These are phyloP conservation scores for Synanthedon andrenaeformis DNA, from an alignment of 2,888 invertebrate genomes.

Conservation along the genomic window DNA sequence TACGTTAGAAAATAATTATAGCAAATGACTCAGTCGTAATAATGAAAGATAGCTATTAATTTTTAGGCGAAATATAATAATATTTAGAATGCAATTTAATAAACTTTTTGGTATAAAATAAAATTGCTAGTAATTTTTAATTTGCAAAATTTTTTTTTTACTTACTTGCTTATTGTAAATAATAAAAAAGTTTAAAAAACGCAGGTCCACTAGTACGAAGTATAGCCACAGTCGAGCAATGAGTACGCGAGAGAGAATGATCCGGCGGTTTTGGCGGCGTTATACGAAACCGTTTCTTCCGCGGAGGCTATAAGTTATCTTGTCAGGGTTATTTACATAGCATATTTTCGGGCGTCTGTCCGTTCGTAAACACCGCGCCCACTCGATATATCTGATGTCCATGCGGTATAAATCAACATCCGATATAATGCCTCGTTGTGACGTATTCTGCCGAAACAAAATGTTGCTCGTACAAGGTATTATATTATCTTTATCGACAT, in stretches of 20 bases:
- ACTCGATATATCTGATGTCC: slow-evolving; percentile 16
- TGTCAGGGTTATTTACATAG: slow-evolving; percentile 29
- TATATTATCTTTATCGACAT: too few relatives aligned
- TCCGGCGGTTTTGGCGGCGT: not conserved
- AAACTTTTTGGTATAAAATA: too few relatives aligned
- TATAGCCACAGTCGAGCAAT: not conserved
- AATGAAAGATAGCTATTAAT: too few relatives aligned
- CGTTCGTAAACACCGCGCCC: slow-evolving; percentile 16
- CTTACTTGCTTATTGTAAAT: too few relatives aligned
- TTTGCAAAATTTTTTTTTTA: too few relatives aligned
- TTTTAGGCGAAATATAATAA: too few relatives aligned
- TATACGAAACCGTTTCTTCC: not conserved
- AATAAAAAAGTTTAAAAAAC: too few relatives aligned
- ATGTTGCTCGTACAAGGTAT: too few relatives aligned
- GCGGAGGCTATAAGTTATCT: slow-evolving; percentile 15
- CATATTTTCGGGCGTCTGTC: slow-evolving; percentile 24
- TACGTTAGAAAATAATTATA: too few relatives aligned
- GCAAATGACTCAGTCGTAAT: too few relatives aligned
- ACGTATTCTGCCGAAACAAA: slow-evolving; percentile 1
- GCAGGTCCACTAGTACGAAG: not conserved
- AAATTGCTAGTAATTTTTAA: too few relatives aligned
- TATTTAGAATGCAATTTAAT: too few relatives aligned
- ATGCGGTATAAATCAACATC: slow-evolving; percentile 24
- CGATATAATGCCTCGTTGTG: slow-evolving; percentile 4
- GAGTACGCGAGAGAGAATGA: not conserved